These are phyloP conservation scores for Hemicrepidius hirtus DNA, from an alignment of 2,888 invertebrate genomes.

Conservation along the genomic window DNA sequence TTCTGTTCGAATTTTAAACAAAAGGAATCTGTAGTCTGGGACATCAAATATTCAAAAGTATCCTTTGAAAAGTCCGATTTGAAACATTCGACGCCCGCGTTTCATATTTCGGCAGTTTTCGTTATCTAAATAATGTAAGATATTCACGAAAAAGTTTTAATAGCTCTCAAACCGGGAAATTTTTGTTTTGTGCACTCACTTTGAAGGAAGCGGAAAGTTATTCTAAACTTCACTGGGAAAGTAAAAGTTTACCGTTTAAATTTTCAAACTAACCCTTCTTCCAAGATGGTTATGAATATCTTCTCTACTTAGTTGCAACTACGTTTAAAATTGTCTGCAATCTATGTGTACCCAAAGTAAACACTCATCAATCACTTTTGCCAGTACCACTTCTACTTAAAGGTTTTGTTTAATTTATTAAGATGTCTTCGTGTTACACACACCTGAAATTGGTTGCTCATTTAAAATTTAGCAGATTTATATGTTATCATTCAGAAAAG, in stretches of 20 bases:
- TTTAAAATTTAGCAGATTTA: too few species aligned
- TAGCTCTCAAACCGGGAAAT: slow-evolving; percentile 10
- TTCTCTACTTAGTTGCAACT: not conserved
- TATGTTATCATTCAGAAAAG: too few species aligned
- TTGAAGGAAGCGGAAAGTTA: slow-evolving; percentile 10
- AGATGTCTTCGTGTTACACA: too few species aligned
- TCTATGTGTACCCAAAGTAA: too few species aligned
- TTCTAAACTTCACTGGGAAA: slow-evolving; percentile 1
- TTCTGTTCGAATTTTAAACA: slow-evolving; percentile 5
- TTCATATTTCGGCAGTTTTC: slow-evolving; percentile 17
- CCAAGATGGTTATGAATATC: not conserved
- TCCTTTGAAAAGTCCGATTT: slow-evolving; percentile 14
- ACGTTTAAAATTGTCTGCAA: too few species aligned
- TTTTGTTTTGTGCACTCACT: not conserved
- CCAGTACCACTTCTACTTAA: too few species aligned
- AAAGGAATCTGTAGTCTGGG: slow-evolving; percentile 10
- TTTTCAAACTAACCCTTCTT: slow-evolving; percentile 6
- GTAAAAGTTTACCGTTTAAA: slow-evolving; percentile 5
- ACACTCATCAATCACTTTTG: too few species aligned
- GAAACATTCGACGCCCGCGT: not conserved
- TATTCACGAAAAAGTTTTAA: slow-evolving; percentile 23
- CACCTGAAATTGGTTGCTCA: too few species aligned
- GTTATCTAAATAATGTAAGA: slow-evolving; percentile 20
- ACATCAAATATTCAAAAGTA: slow-evolving; percentile 17
- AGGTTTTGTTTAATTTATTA: too few species aligned